These are phyloP conservation scores for Aporophyla lueneburgensis DNA, from an alignment of 2,888 invertebrate species.

Conservation along the genomic window DNA sequence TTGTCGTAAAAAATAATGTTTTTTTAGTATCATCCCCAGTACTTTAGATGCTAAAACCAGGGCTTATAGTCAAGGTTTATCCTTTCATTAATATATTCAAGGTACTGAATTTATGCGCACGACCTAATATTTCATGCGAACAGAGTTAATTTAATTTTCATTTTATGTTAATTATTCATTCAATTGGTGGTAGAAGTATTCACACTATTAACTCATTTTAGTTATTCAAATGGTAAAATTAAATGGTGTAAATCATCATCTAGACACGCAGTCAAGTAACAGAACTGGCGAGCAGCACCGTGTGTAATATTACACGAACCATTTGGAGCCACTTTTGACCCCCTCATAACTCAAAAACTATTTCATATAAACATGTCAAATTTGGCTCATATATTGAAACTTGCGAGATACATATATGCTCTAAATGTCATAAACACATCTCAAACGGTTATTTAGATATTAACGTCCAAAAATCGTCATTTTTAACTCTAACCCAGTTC, in stretches of 20 bases:
- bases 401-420: no score
- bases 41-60: constrained; percentile 35
- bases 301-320: no score
- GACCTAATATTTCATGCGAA: constrained; percentile 44
- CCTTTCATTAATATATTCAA: constrained; percentile 60
- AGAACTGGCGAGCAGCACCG: no score
- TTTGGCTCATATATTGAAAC: no score
- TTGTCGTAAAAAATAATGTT: constrained; percentile 24
- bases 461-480: no score
- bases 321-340: no score
- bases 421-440: no score
- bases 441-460: no score
- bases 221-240: constrained; percentile 16
- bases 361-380: no score
- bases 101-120: constrained; percentile 44
- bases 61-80: constrained; percentile 41
- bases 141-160: constrained; percentile 43
- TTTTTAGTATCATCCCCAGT: constrained; percentile 14
- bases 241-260: background rate
- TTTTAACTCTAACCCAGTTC: no score
- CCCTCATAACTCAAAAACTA: no score
- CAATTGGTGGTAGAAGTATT: constrained; percentile 31
- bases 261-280: no score
- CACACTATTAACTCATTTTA: constrained; percentile 39
- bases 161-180: constrained; percentile 55